A percentile compares a stretch with the other conserved stretches of the same genome.
Evolutionary conservation across 2,797 vertebrate genomes (phyloP).

Genomic region (Distichodus sexfasciatus): DNA sequence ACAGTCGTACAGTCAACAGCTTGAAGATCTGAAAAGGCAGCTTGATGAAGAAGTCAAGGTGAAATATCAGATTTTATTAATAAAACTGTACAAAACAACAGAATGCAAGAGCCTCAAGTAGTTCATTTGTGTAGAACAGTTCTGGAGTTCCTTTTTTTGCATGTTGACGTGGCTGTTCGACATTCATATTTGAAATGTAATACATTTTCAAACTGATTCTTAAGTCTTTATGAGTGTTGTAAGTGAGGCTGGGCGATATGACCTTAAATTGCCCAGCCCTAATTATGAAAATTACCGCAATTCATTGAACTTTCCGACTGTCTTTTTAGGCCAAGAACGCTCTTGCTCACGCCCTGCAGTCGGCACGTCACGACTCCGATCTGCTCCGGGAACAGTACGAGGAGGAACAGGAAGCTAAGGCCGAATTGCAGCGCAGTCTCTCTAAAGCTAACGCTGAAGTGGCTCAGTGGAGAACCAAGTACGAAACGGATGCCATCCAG

Average conservation of each 20-base stretch:
- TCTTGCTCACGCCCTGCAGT: slow-evolving; percentile 74
- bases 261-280: too few relatives aligned
- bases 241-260: too few relatives aligned
- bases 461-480: slow-evolving; percentile 79
- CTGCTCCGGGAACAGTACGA: slow-evolving; percentile 75
- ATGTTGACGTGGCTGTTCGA: too few relatives aligned
- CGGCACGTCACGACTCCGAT: slow-evolving; percentile 59
- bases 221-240: too few relatives aligned
- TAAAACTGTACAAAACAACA: too few relatives aligned
- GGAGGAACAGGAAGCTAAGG: slow-evolving; percentile 75
- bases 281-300: too few relatives aligned
- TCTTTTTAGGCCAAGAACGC: slow-evolving; percentile 73
- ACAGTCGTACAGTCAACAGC: slow-evolving; percentile 72
- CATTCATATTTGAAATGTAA: too few relatives aligned
- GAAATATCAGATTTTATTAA: background rate
- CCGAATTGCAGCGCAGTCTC: slow-evolving; percentile 70
- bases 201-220: too few relatives aligned
- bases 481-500: slow-evolving; percentile 78
- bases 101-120: too few relatives aligned
- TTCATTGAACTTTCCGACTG: background rate
- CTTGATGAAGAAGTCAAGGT: slow-evolving; percentile 78
- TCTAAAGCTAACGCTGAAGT: slow-evolving; percentile 79
- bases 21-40: slow-evolving; percentile 78
- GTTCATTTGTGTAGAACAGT: too few relatives aligned
- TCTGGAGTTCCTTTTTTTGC: background rate